phyloP scores from a whole-genome alignment of 1,140 invertebrate species.

The Saccostrea echinata region DNA sequence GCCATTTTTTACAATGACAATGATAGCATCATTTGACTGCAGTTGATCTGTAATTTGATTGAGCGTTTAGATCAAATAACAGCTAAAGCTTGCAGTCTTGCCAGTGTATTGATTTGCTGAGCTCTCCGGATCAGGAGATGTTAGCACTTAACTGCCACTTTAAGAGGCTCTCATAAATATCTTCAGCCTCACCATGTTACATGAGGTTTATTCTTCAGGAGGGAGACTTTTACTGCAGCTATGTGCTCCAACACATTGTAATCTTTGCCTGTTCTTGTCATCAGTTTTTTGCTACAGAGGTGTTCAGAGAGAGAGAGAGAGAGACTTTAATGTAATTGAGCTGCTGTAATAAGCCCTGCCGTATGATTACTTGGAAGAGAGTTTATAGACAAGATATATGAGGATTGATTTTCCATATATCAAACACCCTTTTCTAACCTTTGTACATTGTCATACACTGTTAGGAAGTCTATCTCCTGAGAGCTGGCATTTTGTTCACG shows the following conservation, averaged over 20 bases:
- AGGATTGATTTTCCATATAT: slow-evolving; percentile 26
- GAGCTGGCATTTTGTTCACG: slow-evolving; percentile 26
- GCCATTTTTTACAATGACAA: neutral
- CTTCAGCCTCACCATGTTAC: neutral
- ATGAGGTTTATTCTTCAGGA: neutral
- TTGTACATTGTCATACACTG: neutral
- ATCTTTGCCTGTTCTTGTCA: neutral
- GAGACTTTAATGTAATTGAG: neutral
- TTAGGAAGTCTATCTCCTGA: neutral
- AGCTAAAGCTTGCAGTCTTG: neutral
- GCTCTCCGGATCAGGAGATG: neutral
- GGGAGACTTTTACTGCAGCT: neutral
- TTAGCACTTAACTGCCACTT: slow-evolving; percentile 24
- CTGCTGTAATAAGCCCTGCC: neutral
- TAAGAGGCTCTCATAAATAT: slow-evolving; percentile 1
- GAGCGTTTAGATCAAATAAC: slow-evolving; percentile 18
- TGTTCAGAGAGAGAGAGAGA: neutral
- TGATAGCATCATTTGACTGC: neutral
- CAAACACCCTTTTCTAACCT: slow-evolving; percentile 26
- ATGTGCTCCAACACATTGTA: neutral
- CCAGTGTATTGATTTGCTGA: neutral
- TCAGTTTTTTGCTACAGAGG: neutral
- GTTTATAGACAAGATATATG: neutral
- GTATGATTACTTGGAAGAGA: slow-evolving; percentile 27
- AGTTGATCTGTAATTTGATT: slow-evolving; percentile 32